A percentile compares a stretch with the other conserved stretches of the same genome.
Conservation (phyloP, 1,140 invertebrate genomes). For the Drosophila suzukii region DNA sequence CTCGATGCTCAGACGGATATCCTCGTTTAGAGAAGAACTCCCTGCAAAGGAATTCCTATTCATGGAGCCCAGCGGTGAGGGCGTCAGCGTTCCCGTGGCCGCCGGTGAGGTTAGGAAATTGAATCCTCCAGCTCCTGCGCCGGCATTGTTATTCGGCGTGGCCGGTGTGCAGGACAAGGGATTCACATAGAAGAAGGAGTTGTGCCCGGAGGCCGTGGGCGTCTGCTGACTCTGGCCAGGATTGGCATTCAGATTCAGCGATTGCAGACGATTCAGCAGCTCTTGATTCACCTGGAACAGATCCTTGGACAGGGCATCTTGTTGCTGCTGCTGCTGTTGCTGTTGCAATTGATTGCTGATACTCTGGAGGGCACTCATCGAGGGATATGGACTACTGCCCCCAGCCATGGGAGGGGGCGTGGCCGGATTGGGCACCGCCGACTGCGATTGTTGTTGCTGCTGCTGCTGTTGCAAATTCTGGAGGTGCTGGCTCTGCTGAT, state of each 20-base stretch:
- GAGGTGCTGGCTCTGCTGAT: conserved; percentile 83
- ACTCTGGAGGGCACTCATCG: conserved; percentile 78
- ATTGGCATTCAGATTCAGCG: conserved; percentile 84
- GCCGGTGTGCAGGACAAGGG: conserved; percentile 76
- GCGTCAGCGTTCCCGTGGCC: conserved; percentile 61
- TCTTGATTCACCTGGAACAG: conserved; percentile 85
- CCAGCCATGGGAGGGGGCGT: conserved; percentile 47
- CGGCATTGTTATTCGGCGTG: conserved; percentile 69
- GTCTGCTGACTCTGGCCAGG: conserved; percentile 46
- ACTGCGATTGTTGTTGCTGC: conserved; percentile 59
- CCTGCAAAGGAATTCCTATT: conserved; percentile 80
- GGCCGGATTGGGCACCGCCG: conserved; percentile 50
- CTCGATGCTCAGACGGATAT: conserved; percentile 76
- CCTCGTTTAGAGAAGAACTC: conserved; percentile 67
- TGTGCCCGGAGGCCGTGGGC: conserved; percentile 59
- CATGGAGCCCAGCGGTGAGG: conserved; percentile 74
- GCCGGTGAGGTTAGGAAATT: conserved; percentile 72
- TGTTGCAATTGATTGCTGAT: conserved; percentile 77
- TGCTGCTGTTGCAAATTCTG: conserved; percentile 83
- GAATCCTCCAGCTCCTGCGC: conserved; percentile 53
- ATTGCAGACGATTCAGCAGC: conserved; percentile 86
- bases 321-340: conserved; percentile 70
- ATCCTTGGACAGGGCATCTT: conserved; percentile 80
- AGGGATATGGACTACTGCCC: conserved; percentile 61
- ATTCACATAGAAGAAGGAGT: conserved; percentile 83